Percentiles rank a stretch among this genome's conserved stretches.
Evolutionary conservation across 1,140 invertebrate genomes (phyloP).

Genomic region (Temnothorax nylanderi): DNA sequence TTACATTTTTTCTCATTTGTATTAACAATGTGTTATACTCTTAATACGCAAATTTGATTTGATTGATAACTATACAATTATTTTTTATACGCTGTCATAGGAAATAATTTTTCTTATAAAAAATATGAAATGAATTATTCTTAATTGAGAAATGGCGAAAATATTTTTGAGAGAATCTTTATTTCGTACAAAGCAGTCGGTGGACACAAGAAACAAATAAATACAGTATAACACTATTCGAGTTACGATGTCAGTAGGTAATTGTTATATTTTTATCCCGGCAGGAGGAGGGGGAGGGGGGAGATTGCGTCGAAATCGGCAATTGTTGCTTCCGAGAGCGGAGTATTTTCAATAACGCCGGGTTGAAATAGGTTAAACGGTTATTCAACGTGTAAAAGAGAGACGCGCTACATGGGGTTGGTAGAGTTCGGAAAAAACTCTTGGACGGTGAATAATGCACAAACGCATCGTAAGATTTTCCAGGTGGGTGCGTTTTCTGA

Average conservation of each 20-base stretch:
- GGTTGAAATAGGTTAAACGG: conserved; percentile 51
- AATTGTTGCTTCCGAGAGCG: background rate
- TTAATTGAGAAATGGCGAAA: background rate
- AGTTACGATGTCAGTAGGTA: background rate
- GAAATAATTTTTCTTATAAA: background rate
- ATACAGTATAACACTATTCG: background rate
- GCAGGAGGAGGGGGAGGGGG: background rate
- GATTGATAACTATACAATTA: background rate
- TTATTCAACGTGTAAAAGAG: conserved; percentile 41
- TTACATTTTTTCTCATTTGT: background rate
- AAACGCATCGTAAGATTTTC: conserved; percentile 59
- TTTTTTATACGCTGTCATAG: no score
- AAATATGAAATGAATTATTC: background rate
- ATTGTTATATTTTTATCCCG: background rate
- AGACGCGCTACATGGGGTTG: background rate
- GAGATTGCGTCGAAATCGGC: conserved; percentile 9
- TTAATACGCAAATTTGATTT: background rate
- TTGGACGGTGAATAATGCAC: conserved; percentile 53
- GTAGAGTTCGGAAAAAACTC: conserved; percentile 40
- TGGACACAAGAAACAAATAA: background rate
- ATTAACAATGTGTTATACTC: background rate
- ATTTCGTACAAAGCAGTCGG: background rate
- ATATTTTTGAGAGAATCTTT: background rate
- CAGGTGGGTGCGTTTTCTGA: conserved; percentile 49
- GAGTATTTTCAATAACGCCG: conserved; percentile 26